Conservation (phyloP, 2,797 vertebrate genomes). For the Takifugu rubripes region DNA sequence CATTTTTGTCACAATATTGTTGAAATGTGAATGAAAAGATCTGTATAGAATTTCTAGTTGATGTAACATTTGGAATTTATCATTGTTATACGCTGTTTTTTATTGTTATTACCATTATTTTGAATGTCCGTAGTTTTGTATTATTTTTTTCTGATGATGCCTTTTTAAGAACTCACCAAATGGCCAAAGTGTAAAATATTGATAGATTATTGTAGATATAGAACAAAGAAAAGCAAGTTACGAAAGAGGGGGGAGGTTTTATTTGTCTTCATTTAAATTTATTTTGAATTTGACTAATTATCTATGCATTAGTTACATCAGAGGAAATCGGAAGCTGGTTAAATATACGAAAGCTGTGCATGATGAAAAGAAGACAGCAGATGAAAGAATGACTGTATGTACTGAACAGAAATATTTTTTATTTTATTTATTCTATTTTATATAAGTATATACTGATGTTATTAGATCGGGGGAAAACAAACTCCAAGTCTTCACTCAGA, state of each 20-base stretch:
- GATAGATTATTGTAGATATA: slow-evolving; percentile 76
- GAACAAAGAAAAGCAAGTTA: slow-evolving; percentile 54
- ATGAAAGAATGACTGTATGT: slow-evolving; percentile 66
- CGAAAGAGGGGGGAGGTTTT: slow-evolving; percentile 36
- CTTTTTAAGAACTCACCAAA: slow-evolving; percentile 73
- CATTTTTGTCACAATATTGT: slow-evolving; percentile 49
- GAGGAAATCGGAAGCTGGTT: slow-evolving; percentile 53
- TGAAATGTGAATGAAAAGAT: slow-evolving; percentile 64
- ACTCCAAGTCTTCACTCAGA: slow-evolving; percentile 64
- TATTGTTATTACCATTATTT: slow-evolving; percentile 35
- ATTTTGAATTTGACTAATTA: slow-evolving; percentile 75
- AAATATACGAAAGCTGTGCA: slow-evolving; percentile 76
- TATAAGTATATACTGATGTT: slow-evolving; percentile 87
- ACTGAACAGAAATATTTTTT: slow-evolving; percentile 88
- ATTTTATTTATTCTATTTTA: slow-evolving; percentile 99
- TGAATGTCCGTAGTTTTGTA: slow-evolving; percentile 61
- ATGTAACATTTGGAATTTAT: slow-evolving; percentile 68
- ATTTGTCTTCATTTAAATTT: slow-evolving; percentile 65
- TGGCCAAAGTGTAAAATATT: slow-evolving; percentile 85
- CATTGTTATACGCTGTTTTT: slow-evolving; percentile 75
- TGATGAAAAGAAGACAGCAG: slow-evolving; percentile 62
- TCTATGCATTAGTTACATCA: slow-evolving; percentile 93
- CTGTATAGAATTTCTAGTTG: slow-evolving; percentile 60
- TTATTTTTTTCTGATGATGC: slow-evolving; percentile 63
- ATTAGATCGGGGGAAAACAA: slow-evolving; percentile 73